A percentile compares a stretch with the other conserved stretches of the same genome.
Conservation (phyloP, 2,797 vertebrate genomes). For the Apogon hyalosoma region DNA sequence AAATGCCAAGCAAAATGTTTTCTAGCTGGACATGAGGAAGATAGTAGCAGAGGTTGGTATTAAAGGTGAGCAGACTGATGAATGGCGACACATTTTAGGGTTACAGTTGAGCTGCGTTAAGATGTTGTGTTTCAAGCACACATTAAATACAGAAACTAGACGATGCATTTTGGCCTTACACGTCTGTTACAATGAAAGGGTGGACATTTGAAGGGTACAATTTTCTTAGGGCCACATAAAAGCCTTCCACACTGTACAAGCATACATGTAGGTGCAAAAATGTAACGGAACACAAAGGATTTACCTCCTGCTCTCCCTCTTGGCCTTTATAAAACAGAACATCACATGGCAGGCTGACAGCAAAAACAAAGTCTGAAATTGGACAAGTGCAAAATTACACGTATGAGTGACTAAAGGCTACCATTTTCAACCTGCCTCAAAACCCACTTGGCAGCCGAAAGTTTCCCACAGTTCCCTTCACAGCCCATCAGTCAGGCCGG, state of each 20-base stretch:
- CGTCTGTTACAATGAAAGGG: no score
- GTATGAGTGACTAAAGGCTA: conserved; percentile 62
- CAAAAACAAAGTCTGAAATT: conserved; percentile 49
- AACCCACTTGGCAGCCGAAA: conserved; percentile 72
- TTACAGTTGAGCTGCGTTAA: no score
- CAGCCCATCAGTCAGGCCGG: conserved; percentile 74
- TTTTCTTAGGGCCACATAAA: conserved; percentile 18
- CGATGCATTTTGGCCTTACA: no score
- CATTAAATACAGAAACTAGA: no score
- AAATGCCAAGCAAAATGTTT: conserved; percentile 30
- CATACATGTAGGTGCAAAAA: conserved; percentile 10
- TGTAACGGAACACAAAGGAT: neutral
- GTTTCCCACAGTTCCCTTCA: conserved; percentile 78
- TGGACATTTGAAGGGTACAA: neutral
- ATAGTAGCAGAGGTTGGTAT: neutral
- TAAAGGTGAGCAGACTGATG: conserved; percentile 5
- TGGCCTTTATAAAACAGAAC: conserved; percentile 31
- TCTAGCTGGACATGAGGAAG: neutral
- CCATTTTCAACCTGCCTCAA: conserved; percentile 68
- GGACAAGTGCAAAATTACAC: conserved; percentile 72
- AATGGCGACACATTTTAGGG: no score
- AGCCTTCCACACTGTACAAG: neutral
- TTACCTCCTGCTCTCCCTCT: conserved; percentile 27
- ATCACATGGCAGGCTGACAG: conserved; percentile 36
- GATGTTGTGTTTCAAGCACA: no score